phyloP scores from a whole-genome alignment of 1,140 invertebrate genomes.

The Neodiprion pinetum region DNA sequence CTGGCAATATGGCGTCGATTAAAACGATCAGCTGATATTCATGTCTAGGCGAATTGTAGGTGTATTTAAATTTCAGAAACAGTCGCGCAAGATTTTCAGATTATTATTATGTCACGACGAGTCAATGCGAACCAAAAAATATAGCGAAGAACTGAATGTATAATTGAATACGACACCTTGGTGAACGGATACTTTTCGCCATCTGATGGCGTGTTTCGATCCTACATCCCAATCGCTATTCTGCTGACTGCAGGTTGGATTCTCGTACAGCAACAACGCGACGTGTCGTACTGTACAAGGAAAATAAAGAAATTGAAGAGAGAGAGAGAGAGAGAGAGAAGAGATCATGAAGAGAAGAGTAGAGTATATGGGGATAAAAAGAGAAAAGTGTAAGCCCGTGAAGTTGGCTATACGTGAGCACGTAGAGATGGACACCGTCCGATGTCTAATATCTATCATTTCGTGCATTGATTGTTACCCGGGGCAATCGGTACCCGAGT shows the following conservation, averaged over 20 bases:
- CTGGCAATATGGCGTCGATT: too few relatives aligned
- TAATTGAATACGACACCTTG: background rate
- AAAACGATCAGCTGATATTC: too few relatives aligned
- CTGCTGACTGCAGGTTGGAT: background rate
- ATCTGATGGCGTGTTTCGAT: background rate
- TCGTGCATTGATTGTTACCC: slow-evolving; percentile 4
- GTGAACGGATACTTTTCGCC: background rate
- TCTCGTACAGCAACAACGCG: background rate
- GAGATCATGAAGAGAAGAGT: background rate
- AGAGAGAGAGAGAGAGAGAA: slow-evolving; percentile 5
- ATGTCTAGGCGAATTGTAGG: too few relatives aligned
- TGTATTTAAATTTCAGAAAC: too few relatives aligned
- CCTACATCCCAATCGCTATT: background rate
- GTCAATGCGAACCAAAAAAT: too few relatives aligned
- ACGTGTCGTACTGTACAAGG: background rate
- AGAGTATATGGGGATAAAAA: too few relatives aligned
- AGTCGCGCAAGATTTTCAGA: too few relatives aligned
- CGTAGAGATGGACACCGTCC: background rate
- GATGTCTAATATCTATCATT: slow-evolving; percentile 6
- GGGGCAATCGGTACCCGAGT: background rate
- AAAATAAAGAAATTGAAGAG: background rate
- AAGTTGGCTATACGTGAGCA: background rate
- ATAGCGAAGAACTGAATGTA: background rate
- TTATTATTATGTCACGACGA: too few relatives aligned
- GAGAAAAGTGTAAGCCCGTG: too few relatives aligned